A percentile compares a stretch with the other conserved stretches of the same genome.
phyloP scores from a whole-genome alignment of 2,888 invertebrate genomes.

The Neelides folsomi region DNA sequence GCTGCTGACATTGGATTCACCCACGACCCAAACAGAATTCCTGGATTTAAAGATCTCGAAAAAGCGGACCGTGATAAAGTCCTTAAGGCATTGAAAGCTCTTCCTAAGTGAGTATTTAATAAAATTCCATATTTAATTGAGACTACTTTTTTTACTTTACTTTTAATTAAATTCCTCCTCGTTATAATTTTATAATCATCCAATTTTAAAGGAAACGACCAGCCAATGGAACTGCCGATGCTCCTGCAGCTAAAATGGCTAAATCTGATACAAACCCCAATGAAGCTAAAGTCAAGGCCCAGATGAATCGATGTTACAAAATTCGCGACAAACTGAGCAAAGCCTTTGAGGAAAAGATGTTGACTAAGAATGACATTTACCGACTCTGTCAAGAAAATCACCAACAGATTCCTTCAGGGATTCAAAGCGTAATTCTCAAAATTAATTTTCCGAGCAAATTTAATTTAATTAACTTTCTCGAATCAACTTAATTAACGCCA shows the following conservation, averaged over 20 bases:
- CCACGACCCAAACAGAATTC: conserved; percentile 55
- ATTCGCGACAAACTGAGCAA: conserved; percentile 50
- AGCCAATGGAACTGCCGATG: background rate
- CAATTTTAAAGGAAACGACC: conserved; percentile 19
- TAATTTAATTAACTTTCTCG: conserved; percentile 1
- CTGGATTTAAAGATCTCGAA: conserved; percentile 58
- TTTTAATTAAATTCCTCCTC: no score
- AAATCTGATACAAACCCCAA: conserved; percentile 44
- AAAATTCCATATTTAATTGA: background rate
- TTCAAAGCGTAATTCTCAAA: conserved; percentile 36
- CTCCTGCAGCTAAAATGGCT: conserved; percentile 40
- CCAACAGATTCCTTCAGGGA: conserved; percentile 58
- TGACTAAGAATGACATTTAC: conserved; percentile 50
- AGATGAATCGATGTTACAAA: conserved; percentile 56
- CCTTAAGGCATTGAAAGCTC: conserved; percentile 46
- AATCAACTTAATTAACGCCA: background rate
- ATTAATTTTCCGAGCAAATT: background rate
- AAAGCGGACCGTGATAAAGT: conserved; percentile 57
- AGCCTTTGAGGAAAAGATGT: conserved; percentile 33
- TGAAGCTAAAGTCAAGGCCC: conserved; percentile 52
- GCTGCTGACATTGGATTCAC: conserved; percentile 60
- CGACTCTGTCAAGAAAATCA: conserved; percentile 56
- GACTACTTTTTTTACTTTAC: background rate
- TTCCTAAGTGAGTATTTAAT: conserved; percentile 5
- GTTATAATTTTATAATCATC: no score